Evolutionary conservation across 1,140 invertebrate genomes (phyloP).

Genomic region (Caligus rogercresseyi): DNA sequence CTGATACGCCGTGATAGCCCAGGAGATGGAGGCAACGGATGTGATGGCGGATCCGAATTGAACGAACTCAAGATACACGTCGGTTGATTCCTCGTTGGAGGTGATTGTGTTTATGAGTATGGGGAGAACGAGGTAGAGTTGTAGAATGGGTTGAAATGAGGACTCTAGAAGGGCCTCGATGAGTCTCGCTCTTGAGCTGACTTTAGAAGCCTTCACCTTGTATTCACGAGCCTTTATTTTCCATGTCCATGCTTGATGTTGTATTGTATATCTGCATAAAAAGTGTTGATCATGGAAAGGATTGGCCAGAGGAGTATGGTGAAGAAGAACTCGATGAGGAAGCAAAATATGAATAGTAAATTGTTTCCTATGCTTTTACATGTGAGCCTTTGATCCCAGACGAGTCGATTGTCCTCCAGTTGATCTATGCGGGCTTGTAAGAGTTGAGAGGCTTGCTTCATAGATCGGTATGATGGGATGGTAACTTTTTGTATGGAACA

Average conservation of each 20-base stretch:
- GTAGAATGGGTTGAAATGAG: not conserved
- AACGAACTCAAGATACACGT: not conserved
- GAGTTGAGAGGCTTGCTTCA: no score
- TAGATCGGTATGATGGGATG: no score
- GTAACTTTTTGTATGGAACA: not conserved
- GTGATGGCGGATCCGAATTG: not conserved
- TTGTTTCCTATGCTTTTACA: not conserved
- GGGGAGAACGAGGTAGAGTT: not conserved
- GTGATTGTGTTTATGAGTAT: not conserved
- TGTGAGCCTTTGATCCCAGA: not conserved
- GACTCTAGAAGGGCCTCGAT: not conserved
- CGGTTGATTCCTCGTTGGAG: not conserved
- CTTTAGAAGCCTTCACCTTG: not conserved
- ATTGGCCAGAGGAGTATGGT: not conserved
- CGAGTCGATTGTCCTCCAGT: not conserved
- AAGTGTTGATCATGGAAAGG: not conserved
- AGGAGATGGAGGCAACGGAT: not conserved
- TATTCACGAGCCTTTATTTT: not conserved
- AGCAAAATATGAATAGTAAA: not conserved
- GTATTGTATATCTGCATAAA: not conserved
- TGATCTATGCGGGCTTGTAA: not conserved
- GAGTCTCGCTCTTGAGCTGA: not conserved
- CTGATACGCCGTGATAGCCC: not conserved
- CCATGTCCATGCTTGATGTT: not conserved
- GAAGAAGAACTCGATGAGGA: not conserved